Percentiles rank a stretch among this genome's conserved stretches.
These are phyloP conservation scores for Seladonia tumulorum DNA, from an alignment of 2,888 invertebrate species.

Conservation along the genomic window DNA sequence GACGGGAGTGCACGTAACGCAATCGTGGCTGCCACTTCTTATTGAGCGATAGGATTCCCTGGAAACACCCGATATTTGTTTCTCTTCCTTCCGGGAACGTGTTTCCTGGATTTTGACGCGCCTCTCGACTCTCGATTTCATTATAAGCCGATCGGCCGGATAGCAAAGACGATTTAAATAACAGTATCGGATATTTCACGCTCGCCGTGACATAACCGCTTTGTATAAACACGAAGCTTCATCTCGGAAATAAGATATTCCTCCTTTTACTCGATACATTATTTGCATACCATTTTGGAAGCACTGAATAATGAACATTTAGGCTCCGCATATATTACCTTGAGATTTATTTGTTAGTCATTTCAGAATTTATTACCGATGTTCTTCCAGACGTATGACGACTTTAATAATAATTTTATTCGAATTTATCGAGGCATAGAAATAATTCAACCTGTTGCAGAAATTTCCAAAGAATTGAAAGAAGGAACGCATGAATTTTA, in stretches of 20 bases:
- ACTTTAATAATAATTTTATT: neutral
- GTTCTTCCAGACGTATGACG: neutral
- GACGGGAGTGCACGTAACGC: conserved; percentile 62
- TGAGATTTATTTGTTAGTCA: neutral
- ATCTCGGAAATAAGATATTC: neutral
- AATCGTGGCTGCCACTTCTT: conserved; percentile 42
- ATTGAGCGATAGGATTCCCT: conserved; percentile 54
- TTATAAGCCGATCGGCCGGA: conserved; percentile 10
- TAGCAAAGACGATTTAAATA: neutral
- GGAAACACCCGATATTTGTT: conserved; percentile 43
- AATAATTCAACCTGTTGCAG: neutral
- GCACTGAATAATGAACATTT: neutral
- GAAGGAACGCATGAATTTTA: neutral
- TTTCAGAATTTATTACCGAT: neutral
- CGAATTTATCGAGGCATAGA: neutral
- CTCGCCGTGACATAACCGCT: neutral
- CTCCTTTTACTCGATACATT: neutral
- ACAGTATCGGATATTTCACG: neutral
- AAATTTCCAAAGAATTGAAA: neutral
- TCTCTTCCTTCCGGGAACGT: conserved; percentile 35
- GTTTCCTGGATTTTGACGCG: conserved; percentile 24
- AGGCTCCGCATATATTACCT: neutral
- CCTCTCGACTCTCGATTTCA: conserved; percentile 55
- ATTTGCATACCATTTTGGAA: neutral
- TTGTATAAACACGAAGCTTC: neutral